These are phyloP conservation scores for Cariama cristata DNA, from an alignment of 2,113 vertebrate species.

Conservation along the genomic window DNA sequence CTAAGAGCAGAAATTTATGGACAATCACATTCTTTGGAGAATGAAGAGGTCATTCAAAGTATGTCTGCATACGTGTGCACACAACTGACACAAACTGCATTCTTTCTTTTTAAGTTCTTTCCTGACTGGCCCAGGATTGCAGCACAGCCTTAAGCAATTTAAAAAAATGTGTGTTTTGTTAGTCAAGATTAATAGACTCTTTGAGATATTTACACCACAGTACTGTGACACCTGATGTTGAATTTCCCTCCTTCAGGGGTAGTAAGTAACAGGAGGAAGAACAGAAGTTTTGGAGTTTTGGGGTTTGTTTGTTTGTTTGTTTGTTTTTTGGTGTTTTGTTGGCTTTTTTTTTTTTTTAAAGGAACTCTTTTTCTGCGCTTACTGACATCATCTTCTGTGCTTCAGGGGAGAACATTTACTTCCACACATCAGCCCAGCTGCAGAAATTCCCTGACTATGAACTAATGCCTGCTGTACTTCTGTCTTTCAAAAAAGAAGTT, in stretches of 20 bases:
- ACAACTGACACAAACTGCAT: background rate
- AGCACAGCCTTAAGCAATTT: background rate
- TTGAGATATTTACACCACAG: background rate
- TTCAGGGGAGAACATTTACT: background rate
- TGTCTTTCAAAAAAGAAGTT: background rate
- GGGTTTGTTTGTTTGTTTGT: background rate
- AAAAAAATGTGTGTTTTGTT: background rate
- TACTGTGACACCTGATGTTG: background rate
- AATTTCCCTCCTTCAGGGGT: background rate
- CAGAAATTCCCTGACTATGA: background rate
- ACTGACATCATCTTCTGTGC: background rate
- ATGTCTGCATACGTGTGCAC: fast-evolving
- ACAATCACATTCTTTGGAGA: background rate
- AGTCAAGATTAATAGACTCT: background rate
- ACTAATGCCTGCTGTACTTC: background rate
- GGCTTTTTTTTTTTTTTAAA: background rate
- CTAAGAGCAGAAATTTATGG: background rate
- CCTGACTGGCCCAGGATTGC: background rate
- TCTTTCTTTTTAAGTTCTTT: background rate
- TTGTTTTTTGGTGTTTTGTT: background rate
- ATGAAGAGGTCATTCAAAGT: background rate
- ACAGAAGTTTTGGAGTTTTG: background rate
- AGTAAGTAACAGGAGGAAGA: background rate
- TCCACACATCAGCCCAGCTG: background rate
- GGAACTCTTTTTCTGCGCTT: background rate